A percentile compares a stretch with the other conserved stretches of the same genome.
Conservation (phyloP, 2,113 vertebrate species). For the Recurvirostra avosetta region DNA sequence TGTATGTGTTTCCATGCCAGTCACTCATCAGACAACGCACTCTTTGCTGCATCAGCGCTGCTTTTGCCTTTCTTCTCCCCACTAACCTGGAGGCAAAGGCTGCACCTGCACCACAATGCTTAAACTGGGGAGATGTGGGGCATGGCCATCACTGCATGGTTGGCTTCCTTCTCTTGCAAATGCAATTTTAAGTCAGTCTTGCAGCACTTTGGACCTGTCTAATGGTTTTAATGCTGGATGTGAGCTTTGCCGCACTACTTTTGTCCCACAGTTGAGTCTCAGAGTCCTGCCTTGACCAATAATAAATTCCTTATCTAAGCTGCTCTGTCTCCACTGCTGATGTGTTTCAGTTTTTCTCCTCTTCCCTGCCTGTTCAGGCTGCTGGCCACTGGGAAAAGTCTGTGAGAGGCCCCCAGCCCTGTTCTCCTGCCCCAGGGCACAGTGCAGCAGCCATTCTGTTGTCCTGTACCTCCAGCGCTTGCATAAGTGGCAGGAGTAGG, state of each 20-base stretch:
- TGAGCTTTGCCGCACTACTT: neutral
- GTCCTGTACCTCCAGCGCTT: neutral
- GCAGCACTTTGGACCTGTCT: neutral
- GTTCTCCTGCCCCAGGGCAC: neutral
- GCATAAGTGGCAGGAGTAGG: neutral
- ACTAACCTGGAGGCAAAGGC: too few relatives aligned
- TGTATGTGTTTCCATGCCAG: too few relatives aligned
- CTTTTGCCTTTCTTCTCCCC: too few relatives aligned
- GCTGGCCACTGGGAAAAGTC: neutral
- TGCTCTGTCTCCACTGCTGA: neutral
- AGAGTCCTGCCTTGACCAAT: neutral
- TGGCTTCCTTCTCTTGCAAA: neutral
- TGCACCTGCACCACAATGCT: too few relatives aligned
- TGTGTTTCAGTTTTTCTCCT: neutral
- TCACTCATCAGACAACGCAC: too few relatives aligned
- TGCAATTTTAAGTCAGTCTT: neutral
- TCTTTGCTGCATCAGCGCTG: too few relatives aligned
- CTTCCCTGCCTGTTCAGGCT: neutral
- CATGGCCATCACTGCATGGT: neutral
- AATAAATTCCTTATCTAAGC: neutral
- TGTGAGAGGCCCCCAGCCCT: neutral
- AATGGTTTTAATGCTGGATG: neutral
- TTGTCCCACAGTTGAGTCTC: neutral
- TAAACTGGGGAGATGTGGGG: neutral
- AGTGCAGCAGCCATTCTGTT: neutral